Conservation (phyloP, 2,113 vertebrate genomes). For the Eudyptes chrysolophus region DNA sequence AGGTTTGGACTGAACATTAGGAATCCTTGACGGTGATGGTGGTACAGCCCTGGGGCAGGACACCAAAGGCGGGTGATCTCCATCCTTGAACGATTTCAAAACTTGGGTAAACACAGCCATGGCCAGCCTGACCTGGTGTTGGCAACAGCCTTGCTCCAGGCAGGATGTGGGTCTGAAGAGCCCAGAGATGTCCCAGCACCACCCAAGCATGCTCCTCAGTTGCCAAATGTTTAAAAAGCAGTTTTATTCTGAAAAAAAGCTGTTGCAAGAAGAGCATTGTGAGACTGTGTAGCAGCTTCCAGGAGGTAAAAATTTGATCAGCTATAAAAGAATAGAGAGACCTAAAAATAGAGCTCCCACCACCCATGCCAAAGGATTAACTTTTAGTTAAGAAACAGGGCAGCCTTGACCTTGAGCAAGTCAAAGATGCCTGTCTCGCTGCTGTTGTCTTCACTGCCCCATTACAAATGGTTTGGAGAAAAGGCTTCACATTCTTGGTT, state of each 20-base stretch:
- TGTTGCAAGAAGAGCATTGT: neutral
- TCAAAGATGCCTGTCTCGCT: neutral
- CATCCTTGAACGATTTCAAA: neutral
- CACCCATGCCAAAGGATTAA: neutral
- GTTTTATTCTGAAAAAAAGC: neutral
- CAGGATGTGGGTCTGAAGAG: neutral
- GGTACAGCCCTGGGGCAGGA: neutral
- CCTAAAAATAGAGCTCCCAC: neutral
- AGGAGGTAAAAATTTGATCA: neutral
- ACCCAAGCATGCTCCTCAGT: neutral
- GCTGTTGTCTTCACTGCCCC: neutral
- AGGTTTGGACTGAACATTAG: neutral
- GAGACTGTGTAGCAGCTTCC: neutral
- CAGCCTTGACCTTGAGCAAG: neutral
- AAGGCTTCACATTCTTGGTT: neutral
- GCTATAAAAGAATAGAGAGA: neutral
- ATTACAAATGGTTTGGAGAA: neutral
- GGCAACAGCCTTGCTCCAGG: neutral
- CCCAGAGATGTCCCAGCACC: neutral
- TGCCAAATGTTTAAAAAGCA: neutral
- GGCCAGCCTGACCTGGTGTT: neutral
- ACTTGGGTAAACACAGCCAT: neutral
- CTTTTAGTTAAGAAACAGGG: neutral
- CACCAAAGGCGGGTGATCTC: neutral
- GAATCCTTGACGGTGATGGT: accelerated